A percentile compares a stretch with the other conserved stretches of the same genome.
phyloP scores from a whole-genome alignment of 2,113 vertebrate species.

The Aspiorhynchus laticeps region DNA sequence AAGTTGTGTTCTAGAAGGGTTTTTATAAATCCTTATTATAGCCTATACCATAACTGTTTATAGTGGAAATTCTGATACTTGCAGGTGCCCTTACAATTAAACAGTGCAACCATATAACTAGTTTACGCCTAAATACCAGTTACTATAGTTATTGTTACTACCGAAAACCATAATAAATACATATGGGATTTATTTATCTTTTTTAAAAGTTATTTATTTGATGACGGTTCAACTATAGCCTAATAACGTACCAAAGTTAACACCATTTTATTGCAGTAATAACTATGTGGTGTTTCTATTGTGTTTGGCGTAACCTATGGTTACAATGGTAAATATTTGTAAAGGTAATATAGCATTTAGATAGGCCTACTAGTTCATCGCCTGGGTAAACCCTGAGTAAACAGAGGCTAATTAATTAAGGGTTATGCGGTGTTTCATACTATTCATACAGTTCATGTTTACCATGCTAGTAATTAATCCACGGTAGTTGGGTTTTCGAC shows the following conservation, averaged over 20 bases:
- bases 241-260: background rate
- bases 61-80: background rate
- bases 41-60: background rate
- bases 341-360: background rate
- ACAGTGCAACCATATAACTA: background rate
- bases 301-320: background rate
- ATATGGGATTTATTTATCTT: background rate
- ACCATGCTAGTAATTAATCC: background rate
- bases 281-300: background rate
- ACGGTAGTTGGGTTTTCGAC: background rate
- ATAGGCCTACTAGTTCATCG: background rate
- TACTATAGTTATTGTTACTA: background rate
- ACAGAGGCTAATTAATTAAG: slow-evolving; percentile 1
- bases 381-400: background rate
- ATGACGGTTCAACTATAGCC: background rate
- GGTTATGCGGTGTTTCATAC: background rate
- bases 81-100: background rate
- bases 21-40: background rate
- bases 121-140: background rate
- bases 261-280: background rate
- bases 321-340: slow-evolving; percentile 1
- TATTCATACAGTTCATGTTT: background rate
- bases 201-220: background rate
- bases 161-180: background rate
- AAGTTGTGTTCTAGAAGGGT: background rate